A percentile compares a stretch with the other conserved stretches of the same genome.
These are phyloP conservation scores for Grammomys dolichurus DNA, from an alignment of 2,113 vertebrate genomes.

Conservation along the genomic window DNA sequence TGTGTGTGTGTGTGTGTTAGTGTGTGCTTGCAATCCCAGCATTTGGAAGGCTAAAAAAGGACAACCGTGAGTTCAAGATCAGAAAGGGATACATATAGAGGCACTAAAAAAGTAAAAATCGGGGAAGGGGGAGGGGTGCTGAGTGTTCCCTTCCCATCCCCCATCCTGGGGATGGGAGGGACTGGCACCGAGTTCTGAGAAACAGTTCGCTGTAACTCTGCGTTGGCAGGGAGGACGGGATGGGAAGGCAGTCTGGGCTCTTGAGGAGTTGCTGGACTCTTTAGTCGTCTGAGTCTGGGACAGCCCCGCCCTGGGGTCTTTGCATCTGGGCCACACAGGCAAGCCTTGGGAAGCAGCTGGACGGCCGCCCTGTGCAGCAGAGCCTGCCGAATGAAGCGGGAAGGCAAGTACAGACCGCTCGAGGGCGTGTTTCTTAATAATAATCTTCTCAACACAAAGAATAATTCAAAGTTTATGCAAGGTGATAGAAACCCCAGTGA, in stretches of 20 bases:
- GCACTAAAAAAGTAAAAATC: background rate
- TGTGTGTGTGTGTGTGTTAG: background rate
- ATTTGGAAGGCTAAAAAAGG: background rate
- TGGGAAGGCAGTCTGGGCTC: background rate
- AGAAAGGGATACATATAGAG: background rate
- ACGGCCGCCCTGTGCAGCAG: background rate
- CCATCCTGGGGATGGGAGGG: too few species aligned
- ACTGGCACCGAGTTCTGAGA: background rate
- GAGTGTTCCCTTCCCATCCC: too few species aligned
- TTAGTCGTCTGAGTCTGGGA: fast-evolving
- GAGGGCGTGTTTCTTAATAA: conserved; percentile 57
- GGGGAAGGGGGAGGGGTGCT: too few species aligned
- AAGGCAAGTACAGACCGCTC: conserved; percentile 60
- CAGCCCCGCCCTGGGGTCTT: background rate
- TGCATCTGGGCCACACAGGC: fast-evolving
- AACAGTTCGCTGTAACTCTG: background rate
- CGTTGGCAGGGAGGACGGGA: too few species aligned
- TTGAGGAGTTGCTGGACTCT: too few species aligned
- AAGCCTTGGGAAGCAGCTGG: background rate
- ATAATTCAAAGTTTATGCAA: conserved; percentile 75
- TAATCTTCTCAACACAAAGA: conserved; percentile 51
- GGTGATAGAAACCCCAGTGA: conserved; percentile 79
- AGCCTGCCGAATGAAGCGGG: background rate
- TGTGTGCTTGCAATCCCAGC: background rate
- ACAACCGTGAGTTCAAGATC: background rate